These are phyloP conservation scores for Daktulosphaira vitifoliae DNA, from an alignment of 1,140 invertebrate genomes.

Conservation along the genomic window DNA sequence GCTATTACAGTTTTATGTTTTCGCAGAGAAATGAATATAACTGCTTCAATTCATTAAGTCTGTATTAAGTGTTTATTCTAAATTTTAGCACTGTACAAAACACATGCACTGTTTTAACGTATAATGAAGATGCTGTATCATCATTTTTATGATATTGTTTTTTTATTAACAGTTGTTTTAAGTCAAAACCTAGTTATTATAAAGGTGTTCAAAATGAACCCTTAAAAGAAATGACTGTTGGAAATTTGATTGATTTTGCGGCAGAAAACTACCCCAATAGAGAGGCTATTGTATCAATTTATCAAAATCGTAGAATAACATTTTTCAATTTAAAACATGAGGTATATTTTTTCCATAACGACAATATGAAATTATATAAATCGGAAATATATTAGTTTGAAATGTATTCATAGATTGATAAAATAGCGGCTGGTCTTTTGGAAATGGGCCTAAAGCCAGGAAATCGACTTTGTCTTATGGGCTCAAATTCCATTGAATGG, in stretches of 20 bases:
- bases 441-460: conserved; percentile 67
- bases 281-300: conserved; percentile 38
- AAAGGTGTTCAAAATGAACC: conserved; percentile 38
- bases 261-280: conserved; percentile 40
- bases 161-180: too few species aligned
- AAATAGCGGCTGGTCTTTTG: conserved; percentile 68
- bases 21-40: too few species aligned
- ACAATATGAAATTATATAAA: too few species aligned
- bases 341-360: too few species aligned
- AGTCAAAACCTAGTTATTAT: conserved; percentile 39
- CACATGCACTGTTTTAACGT: too few species aligned
- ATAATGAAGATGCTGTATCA: too few species aligned
- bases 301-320: conserved; percentile 7
- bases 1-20: too few species aligned
- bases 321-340: conserved; percentile 8
- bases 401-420: conserved; percentile 57
- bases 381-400: too few species aligned
- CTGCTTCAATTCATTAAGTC: too few species aligned
- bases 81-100: too few species aligned
- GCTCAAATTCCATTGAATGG: conserved; percentile 80
- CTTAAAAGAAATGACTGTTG: conserved; percentile 41
- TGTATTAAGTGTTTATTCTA: too few species aligned
- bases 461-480: conserved; percentile 81
- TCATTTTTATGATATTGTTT: too few species aligned
- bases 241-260: conserved; percentile 41